phyloP scores from a whole-genome alignment of 2,797 vertebrate species.

The Antennarius maculatus region DNA sequence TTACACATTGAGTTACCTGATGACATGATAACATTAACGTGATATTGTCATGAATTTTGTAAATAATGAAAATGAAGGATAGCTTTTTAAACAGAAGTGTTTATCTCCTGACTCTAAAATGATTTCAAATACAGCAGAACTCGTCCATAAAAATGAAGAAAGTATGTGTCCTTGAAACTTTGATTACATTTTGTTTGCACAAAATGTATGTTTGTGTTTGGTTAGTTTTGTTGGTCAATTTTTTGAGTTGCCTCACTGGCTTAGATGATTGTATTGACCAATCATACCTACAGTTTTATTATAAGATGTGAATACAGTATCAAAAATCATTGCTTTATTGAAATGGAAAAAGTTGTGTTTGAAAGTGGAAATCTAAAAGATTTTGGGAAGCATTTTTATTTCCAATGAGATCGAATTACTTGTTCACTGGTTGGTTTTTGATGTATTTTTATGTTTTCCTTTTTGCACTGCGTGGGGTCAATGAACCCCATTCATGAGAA shows the following conservation, averaged over 20 bases:
- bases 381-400: slow-evolving; percentile 51
- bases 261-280: slow-evolving; percentile 68
- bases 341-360: slow-evolving; percentile 30
- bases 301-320: slow-evolving; percentile 15
- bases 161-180: slow-evolving; percentile 34
- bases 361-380: slow-evolving; percentile 60
- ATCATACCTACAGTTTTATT: slow-evolving; percentile 50
- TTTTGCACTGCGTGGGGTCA: slow-evolving; percentile 71
- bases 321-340: slow-evolving; percentile 32
- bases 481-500: slow-evolving; percentile 57
- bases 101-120: slow-evolving; percentile 21
- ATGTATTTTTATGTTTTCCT: slow-evolving; percentile 37
- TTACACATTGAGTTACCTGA: slow-evolving; percentile 38
- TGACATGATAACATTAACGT: slow-evolving; percentile 18
- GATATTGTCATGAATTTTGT: slow-evolving; percentile 31
- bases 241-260: slow-evolving; percentile 42
- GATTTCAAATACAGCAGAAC: slow-evolving; percentile 33
- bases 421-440: slow-evolving; percentile 50
- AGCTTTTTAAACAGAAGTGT: slow-evolving; percentile 29
- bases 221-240: slow-evolving; percentile 55
- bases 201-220: slow-evolving; percentile 57
- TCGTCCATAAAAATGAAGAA: slow-evolving; percentile 56
- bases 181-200: slow-evolving; percentile 50
- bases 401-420: slow-evolving; percentile 49
- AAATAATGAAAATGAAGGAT: slow-evolving; percentile 45